Evolutionary conservation across 2,888 invertebrate genomes (phyloP).

Genomic region (Operophtera brumata): DNA sequence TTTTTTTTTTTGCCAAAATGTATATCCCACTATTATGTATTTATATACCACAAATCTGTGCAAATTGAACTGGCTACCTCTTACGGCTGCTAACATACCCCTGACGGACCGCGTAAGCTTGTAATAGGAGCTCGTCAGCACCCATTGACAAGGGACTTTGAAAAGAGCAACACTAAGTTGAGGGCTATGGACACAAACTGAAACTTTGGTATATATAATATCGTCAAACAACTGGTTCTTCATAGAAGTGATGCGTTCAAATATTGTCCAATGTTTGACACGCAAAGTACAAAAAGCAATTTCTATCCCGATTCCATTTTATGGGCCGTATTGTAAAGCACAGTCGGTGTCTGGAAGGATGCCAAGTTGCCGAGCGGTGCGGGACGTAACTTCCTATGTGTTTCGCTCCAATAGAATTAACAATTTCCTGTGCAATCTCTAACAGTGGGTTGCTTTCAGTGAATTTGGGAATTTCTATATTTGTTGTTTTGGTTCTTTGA

Average conservation of each 20-base stretch:
- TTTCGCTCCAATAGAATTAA: conserved; percentile 70
- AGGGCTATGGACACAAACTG: no score
- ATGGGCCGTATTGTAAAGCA: conserved; percentile 55
- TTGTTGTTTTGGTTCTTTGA: conserved; percentile 9
- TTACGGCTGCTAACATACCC: no score
- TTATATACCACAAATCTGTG: no score
- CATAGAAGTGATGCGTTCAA: conserved; percentile 4
- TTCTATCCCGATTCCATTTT: conserved; percentile 21
- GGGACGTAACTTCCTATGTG: conserved; percentile 62
- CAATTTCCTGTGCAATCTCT: conserved; percentile 57
- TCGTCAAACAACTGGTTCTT: neutral
- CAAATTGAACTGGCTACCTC: no score
- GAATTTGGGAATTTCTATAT: conserved; percentile 33
- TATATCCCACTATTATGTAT: no score
- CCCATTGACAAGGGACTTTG: no score
- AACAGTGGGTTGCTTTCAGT: conserved; percentile 42
- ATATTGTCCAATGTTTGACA: conserved; percentile 15
- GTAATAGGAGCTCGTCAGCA: no score
- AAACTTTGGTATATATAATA: neutral
- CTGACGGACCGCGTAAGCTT: no score
- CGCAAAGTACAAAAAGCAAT: conserved; percentile 23
- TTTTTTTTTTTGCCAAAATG: no score
- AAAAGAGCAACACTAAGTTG: no score
- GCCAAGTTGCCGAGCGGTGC: conserved; percentile 59
- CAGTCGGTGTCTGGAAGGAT: conserved; percentile 68